Conservation (phyloP, 64 coral and sea anemone species). For the Anthopleura sola region DNA sequence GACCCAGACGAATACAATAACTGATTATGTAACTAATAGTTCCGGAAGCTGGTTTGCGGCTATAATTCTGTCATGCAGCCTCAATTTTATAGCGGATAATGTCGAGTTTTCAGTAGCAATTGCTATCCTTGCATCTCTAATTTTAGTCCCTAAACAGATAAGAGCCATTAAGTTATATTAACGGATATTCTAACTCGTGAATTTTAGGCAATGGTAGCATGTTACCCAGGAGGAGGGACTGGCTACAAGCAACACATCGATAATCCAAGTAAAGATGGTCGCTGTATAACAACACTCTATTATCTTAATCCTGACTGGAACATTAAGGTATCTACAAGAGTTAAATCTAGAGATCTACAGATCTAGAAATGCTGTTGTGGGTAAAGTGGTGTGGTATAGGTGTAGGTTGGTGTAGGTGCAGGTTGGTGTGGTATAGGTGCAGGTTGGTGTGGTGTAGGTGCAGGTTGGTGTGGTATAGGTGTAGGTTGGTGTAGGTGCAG, state of each 20-base stretch:
- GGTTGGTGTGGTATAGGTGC: too few species aligned
- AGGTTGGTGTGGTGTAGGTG: not conserved
- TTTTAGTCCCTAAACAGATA: too few species aligned
- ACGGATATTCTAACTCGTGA: not conserved
- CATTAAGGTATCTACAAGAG: not conserved
- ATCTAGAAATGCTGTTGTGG: not conserved
- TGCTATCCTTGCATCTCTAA: not conserved
- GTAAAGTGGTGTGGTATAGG: not conserved
- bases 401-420: not conserved
- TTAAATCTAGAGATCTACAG: not conserved
- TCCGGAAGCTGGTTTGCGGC: not conserved
- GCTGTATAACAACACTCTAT: constrained; percentile 67
- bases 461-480: not conserved
- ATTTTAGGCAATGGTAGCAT: constrained; percentile 63
- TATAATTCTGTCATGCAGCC: not conserved
- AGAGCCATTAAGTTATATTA: too few species aligned
- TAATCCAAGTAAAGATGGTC: constrained; percentile 60
- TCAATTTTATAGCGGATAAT: not conserved
- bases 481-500: not conserved
- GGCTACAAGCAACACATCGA: constrained; percentile 63
- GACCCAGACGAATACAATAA: not conserved
- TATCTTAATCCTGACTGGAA: constrained; percentile 62
- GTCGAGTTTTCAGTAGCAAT: not conserved
- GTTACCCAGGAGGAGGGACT: constrained; percentile 48
- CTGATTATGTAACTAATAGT: not conserved